phyloP scores from a whole-genome alignment of 2,113 vertebrate species.

The Entelurus aequoreus region DNA sequence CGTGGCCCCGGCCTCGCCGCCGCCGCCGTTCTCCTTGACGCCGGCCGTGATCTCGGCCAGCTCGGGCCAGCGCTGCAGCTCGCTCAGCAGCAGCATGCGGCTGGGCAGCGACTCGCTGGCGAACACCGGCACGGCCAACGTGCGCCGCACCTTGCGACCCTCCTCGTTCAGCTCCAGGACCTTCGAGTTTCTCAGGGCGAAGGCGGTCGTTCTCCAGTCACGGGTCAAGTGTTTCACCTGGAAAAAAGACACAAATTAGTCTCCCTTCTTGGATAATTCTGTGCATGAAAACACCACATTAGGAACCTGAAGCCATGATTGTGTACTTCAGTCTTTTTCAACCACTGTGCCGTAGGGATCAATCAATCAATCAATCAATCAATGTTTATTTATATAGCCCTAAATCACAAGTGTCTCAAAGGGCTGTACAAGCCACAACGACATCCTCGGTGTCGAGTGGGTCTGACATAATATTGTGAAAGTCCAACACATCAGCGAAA shows the following conservation, averaged over 20 bases:
- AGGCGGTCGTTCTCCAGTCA: slow-evolving; percentile 94
- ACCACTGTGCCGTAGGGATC: no score
- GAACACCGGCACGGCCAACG: slow-evolving; percentile 83
- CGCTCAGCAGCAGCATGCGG: slow-evolving; percentile 90
- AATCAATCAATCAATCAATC: no score
- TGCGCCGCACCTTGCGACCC: slow-evolving; percentile 86
- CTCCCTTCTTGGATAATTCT: no score
- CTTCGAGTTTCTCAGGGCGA: slow-evolving; percentile 83
- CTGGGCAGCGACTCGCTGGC: slow-evolving; percentile 90
- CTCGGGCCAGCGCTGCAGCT: slow-evolving; percentile 80
- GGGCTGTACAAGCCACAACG: no score
- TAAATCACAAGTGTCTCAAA: no score
- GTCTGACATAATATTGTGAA: no score
- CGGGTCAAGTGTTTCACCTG: slow-evolving; percentile 95
- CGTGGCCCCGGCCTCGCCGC: slow-evolving; percentile 53
- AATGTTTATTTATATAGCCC: no score
- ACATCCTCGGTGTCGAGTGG: no score
- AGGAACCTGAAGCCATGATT: no score
- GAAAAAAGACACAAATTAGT: slow-evolving; percentile 13
- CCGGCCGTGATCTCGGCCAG: slow-evolving; percentile 61
- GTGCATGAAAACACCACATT: no score
- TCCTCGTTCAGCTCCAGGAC: slow-evolving; percentile 87
- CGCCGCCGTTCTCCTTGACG: slow-evolving; percentile 54
- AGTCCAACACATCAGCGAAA: no score
- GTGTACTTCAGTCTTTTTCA: no score